Evolutionary conservation across 2,113 vertebrate genomes (phyloP), one percentile per base, ranked within the genome.

Genomic region (Spheniscus mendiculus): DNA sequence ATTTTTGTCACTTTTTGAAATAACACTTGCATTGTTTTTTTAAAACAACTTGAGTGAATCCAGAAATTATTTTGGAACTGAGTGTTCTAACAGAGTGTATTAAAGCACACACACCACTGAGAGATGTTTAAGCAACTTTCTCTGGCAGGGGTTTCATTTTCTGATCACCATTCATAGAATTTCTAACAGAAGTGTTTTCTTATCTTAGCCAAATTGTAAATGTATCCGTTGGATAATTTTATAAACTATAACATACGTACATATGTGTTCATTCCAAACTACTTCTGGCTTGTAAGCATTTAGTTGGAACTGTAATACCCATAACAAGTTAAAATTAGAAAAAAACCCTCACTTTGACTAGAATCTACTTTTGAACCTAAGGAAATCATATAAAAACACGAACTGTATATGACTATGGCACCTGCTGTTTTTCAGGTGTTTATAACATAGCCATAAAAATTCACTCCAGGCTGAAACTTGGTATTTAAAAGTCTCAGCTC

Each of bases 351-450:
- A 30, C 15, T 90, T 96, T 49, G 74, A 71, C 27, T 90, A 63
- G 71, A 89, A 92, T 67, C 72, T 89, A 87, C 70, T 89, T 97
- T 84, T 80, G 74, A 97, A 97, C 94, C 71, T 86, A 81, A 89
- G 49, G 47, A 97, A 98, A 70, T 70, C 23, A 77, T 62, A 82
- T 83, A 73, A 74, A 84, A 96, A 19, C 40, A 65, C 12, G 56
- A 97, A 87, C 63, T 96, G 40, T 91, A 92, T 82, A 77, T 93
- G 95, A 93, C 82, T 95, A 25, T 91, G 63, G 63, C 62, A 96
- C 94, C 87, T 97, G 95, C 95, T 97, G 87, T 82, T 93, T 92
- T 96, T 97, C 90, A 98, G 96, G 96, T 98, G 94, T 98, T 98
- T 97, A 97, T 97, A 95, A 93, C 80, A 79, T 82, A 79, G 65